Base-by-base conservation (phyloP, 2,113 vertebrate species). In the Tyrannus savana region DNA sequence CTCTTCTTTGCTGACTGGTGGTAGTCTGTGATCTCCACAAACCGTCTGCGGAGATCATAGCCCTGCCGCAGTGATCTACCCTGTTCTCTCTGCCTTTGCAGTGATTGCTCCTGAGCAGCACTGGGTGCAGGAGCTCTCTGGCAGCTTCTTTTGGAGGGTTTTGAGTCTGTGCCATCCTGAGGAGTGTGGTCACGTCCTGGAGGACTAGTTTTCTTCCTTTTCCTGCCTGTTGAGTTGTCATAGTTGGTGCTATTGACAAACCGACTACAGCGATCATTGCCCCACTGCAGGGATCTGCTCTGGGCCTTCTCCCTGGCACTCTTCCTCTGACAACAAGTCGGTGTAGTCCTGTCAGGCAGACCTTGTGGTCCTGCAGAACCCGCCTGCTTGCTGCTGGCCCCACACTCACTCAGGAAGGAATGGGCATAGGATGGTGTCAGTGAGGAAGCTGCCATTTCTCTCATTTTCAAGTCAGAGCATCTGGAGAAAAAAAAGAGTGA, bases 171-270 rank as follows among this genome's bases (percentile, higher is more conserved):
- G 21, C 25, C 42, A 42, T 63, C 35, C 35, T 47, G 76, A 35
- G 47, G 18, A 42, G 14, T 9, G 9, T 56, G 49, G 25, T 77
- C 63, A 37, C 0, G 0, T 56, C 35, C 27, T 19, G 15, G 35
- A 77, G 72, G 49, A 49, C 18, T 63, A 49, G 10, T 42, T 49
- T 31, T 76, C 55, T 19, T 90, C 55, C 72, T 84, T 22, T 82
- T 89, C 19, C 42, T 90, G 33, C 42, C 22, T 49, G 31, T 23
- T 71, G 79, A 77, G 18, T 56, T 69, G 49, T 55, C 46, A 7
- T 37, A 42, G 63, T 31, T 2, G 8, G 35, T 63, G 71, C 17
- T 55, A 4, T 33, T 42, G 11, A 42, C 22, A 17, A 62, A 22
- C 24, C 62, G 60, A 53, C 46, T 46, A n/a, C n/a, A 39, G 53